These are phyloP conservation scores for Apis cerana DNA, from an alignment of 1,140 invertebrate species.

Conservation along the genomic window DNA sequence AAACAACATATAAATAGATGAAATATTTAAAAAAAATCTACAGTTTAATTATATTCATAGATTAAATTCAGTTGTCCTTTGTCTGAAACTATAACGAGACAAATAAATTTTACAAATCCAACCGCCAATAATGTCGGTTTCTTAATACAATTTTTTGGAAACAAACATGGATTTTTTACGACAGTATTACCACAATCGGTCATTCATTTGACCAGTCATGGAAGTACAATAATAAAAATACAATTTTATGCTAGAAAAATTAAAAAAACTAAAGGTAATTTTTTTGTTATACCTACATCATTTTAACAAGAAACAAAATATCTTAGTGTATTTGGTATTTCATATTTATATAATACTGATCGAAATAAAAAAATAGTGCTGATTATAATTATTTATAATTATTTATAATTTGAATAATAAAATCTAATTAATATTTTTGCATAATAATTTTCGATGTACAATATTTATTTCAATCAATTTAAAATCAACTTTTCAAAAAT, in stretches of 20 bases:
- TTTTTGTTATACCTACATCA: neutral
- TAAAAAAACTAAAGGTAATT: constrained; percentile 48
- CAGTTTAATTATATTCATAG: constrained; percentile 19
- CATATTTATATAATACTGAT: no score
- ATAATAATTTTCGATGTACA: no score
- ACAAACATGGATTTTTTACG: constrained; percentile 46
- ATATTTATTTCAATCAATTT: no score
- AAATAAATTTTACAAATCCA: constrained; percentile 55
- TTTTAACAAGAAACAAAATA: no score
- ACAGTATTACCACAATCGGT: neutral
- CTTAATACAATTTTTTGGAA: constrained; percentile 55
- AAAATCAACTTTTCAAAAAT: no score
- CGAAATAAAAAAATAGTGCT: no score
- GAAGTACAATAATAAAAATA: constrained; percentile 40
- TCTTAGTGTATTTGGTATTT: no score
- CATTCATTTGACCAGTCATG: constrained; percentile 30
- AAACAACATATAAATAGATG: neutral
- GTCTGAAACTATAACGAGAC: constrained; percentile 39
- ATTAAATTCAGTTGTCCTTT: constrained; percentile 60
- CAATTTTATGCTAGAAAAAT: constrained; percentile 65
- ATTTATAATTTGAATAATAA: no score
- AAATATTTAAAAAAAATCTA: neutral
- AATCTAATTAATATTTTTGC: no score
- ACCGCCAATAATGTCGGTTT: constrained; percentile 58
- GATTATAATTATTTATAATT: no score